Base-by-base conservation (phyloP, 2,888 invertebrate species). In the Tanypteryx hageni region DNA sequence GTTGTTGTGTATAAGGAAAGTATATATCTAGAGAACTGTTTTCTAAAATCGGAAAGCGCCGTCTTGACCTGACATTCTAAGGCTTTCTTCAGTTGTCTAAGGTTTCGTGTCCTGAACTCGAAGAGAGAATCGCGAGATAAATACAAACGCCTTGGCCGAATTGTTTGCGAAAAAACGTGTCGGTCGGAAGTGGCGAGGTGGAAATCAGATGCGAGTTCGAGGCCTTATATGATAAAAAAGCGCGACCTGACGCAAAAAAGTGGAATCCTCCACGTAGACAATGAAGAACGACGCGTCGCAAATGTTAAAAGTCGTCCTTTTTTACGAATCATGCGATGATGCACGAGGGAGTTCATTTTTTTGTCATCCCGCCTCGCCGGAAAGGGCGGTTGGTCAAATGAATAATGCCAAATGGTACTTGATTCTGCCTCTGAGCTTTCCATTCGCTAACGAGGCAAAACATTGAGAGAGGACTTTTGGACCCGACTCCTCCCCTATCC, bases 371-470 rank as follows among this genome's bases (percentile, higher is more conserved):
- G 76, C 27, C 76, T 27, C 76, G 22, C 9, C 22, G 22, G 14
- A 64, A 64, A n/a, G 64, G 76, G n/a, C 22, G 76, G 22, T 76
- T 76, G 22, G 76, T 13, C 22, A 27, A 22, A 27, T 76, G 76
- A 76, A 76, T 76, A 27, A 76, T 76, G 76, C 22, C 27, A 9
- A 27, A 76, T 76, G 76, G 27, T 9, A 13, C 76, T 76, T 76
- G 68, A 68, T 68, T 68, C 22, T 18, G 68, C 68, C 7, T 68
- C 68, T 68, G 68, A 68, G 68, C n/a, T 68, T 68, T 18, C 11
- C 22, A 76, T 76, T 22, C 76, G 76, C 76, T 76, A 76, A 76
- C 76, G 76, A 76, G 76, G 76, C 76, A 76, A 76, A 76, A 76
- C 76, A 76, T 22, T 4, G 76, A 2, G n/a, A 76, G n/a, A 44